Evolutionary conservation across 2,888 invertebrate genomes (phyloP).

Genomic region (Zhuqinia jingwanae): DNA sequence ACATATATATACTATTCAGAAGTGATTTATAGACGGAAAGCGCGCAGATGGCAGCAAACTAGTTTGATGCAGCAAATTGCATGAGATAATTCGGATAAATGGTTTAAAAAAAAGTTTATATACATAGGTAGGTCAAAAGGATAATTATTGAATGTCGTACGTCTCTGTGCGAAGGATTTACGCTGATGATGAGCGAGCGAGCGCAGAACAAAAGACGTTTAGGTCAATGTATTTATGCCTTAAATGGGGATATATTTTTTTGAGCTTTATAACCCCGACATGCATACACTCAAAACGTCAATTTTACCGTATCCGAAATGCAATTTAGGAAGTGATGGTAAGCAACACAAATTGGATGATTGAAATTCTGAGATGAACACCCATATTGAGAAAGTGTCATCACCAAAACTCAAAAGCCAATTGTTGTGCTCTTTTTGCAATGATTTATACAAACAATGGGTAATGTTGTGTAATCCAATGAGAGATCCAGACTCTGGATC

Average conservation of each 20-base stretch:
- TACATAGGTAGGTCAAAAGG: slow-evolving; percentile 56
- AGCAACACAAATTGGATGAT: slow-evolving; percentile 43
- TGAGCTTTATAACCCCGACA: slow-evolving; percentile 65
- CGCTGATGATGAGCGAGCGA: slow-evolving; percentile 42
- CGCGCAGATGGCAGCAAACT: slow-evolving; percentile 12
- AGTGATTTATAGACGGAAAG: background rate
- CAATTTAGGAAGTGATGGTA: slow-evolving; percentile 44
- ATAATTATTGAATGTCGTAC: slow-evolving; percentile 66
- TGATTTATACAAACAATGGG: background rate
- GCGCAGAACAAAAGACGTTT: slow-evolving; percentile 47
- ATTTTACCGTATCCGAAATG: slow-evolving; percentile 47
- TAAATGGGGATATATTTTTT: slow-evolving; percentile 51
- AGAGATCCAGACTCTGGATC: slow-evolving; percentile 13
- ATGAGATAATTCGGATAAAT: slow-evolving; percentile 17
- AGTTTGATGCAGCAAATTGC: slow-evolving; percentile 8
- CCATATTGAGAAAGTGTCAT: slow-evolving; percentile 63
- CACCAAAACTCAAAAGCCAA: slow-evolving; percentile 57
- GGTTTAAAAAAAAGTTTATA: no score
- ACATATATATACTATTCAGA: no score
- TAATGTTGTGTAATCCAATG: slow-evolving; percentile 11
- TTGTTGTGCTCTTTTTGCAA: slow-evolving; percentile 24
- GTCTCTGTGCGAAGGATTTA: slow-evolving; percentile 47
- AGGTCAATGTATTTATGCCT: slow-evolving; percentile 70
- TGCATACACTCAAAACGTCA: slow-evolving; percentile 68
- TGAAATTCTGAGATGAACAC: slow-evolving; percentile 56